These are phyloP conservation scores for Drosophila merina DNA, from an alignment of 2,888 invertebrate species.

Conservation along the genomic window DNA sequence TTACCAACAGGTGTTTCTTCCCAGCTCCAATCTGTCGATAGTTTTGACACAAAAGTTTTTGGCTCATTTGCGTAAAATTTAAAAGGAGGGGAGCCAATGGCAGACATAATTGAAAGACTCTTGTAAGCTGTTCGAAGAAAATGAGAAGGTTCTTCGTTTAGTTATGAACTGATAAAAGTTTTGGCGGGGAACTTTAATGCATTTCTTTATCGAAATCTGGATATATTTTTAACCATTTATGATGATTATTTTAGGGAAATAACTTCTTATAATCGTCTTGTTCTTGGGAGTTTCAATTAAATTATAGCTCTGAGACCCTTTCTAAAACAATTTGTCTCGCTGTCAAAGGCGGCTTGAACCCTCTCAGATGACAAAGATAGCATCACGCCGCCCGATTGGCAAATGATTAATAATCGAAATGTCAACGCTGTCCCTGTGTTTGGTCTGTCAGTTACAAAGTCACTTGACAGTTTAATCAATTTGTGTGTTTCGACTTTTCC, in stretches of 20 bases:
- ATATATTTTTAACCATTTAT: too few relatives aligned
- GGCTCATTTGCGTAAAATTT: slow-evolving; percentile 71
- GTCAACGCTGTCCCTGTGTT: slow-evolving; percentile 60
- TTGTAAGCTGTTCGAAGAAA: slow-evolving; percentile 10
- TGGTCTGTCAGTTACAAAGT: slow-evolving; percentile 68
- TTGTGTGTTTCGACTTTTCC: slow-evolving; percentile 43
- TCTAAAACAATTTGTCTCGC: slow-evolving; percentile 24
- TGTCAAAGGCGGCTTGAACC: slow-evolving; percentile 29
- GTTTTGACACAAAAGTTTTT: slow-evolving; percentile 66
- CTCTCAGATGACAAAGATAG: slow-evolving; percentile 60
- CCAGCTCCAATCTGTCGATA: slow-evolving; percentile 53
- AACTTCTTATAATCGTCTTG: too few relatives aligned
- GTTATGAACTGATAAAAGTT: slow-evolving; percentile 15
- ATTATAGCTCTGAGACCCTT: background rate
- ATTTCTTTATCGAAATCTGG: too few relatives aligned
- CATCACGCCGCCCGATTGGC: slow-evolving; percentile 49
- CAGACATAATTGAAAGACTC: slow-evolving; percentile 7
- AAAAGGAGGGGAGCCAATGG: slow-evolving; percentile 12
- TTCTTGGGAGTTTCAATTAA: too few relatives aligned
- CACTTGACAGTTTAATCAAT: slow-evolving; percentile 80
- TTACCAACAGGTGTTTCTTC: slow-evolving; percentile 59
- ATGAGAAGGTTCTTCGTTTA: slow-evolving; percentile 9
- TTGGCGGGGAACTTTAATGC: background rate
- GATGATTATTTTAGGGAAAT: too few relatives aligned
- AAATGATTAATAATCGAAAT: slow-evolving; percentile 78